Percentiles rank a stretch among this genome's conserved stretches.
Conservation (phyloP, 2,797 vertebrate species). For the Morus bassanus region DNA sequence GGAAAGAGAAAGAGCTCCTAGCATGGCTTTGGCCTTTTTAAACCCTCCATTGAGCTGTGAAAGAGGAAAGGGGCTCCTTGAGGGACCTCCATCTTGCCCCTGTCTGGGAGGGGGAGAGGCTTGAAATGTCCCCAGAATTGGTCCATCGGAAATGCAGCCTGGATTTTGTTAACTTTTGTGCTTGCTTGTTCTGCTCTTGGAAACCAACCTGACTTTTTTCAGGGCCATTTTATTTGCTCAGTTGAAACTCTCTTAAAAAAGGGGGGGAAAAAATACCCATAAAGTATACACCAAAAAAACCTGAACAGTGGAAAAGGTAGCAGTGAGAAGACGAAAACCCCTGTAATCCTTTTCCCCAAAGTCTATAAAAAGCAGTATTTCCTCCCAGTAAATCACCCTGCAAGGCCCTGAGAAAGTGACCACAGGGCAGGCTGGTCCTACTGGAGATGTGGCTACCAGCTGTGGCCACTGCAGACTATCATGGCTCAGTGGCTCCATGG, state of each 20-base stretch:
- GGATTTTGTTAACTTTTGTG: neutral
- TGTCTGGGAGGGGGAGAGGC: neutral
- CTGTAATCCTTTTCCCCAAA: neutral
- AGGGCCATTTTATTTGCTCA: neutral
- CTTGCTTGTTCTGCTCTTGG: neutral
- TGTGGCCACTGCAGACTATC: neutral
- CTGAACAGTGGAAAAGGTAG: neutral
- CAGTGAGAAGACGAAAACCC: neutral
- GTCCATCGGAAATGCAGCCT: neutral
- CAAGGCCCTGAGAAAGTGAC: fast-evolving
- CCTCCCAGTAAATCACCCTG: neutral
- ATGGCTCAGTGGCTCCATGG: neutral
- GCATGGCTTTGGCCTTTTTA: neutral
- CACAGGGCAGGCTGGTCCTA: neutral
- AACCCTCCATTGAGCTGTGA: neutral
- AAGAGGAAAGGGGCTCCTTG: neutral
- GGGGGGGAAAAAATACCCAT: too few relatives aligned
- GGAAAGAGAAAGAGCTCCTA: neutral
- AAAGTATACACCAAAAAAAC: neutral
- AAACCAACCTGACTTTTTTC: neutral
- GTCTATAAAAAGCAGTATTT: neutral
- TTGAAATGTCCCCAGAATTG: neutral
- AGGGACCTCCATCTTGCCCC: neutral
- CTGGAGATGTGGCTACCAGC: too few relatives aligned
- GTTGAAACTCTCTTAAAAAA: neutral